Percentiles rank a stretch among this genome's conserved stretches.
Conservation (phyloP, 2,797 vertebrate species). For the Aplochiton taeniatus region DNA sequence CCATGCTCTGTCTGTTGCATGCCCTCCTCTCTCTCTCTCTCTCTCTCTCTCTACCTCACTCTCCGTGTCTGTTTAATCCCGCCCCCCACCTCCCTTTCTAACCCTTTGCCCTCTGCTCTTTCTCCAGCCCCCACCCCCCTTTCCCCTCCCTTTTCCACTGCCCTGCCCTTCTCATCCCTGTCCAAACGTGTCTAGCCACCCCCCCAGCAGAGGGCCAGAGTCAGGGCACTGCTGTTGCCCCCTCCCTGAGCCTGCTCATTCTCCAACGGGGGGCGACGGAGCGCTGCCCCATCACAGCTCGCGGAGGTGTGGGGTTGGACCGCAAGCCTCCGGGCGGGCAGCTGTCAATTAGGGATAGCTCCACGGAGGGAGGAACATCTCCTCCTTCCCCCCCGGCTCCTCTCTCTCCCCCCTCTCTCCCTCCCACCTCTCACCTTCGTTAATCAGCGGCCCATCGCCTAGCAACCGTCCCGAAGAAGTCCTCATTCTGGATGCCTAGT, state of each 20-base stretch:
- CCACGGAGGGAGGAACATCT: constrained; percentile 73
- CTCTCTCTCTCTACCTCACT: constrained; percentile 27
- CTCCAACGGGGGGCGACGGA: constrained; percentile 79
- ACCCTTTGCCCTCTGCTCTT: constrained; percentile 8
- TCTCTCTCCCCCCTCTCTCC: neutral
- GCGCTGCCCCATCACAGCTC: constrained; percentile 91
- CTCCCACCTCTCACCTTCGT: constrained; percentile 57
- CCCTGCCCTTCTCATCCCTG: constrained; percentile 20
- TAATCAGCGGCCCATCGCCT: constrained; percentile 91
- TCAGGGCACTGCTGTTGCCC: constrained; percentile 75
- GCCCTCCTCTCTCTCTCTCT: neutral
- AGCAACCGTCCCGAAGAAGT: constrained; percentile 84
- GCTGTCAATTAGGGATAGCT: constrained; percentile 99
- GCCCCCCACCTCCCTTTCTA: constrained; percentile 33
- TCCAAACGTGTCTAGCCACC: constrained; percentile 61
- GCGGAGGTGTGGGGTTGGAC: constrained; percentile 91
- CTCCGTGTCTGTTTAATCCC: constrained; percentile 30
- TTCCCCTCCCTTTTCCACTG: constrained; percentile 44
- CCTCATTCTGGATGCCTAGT: constrained; percentile 81
- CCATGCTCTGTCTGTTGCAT: neutral
- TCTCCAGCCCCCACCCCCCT: constrained; percentile 11
- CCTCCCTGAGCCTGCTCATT: constrained; percentile 55
- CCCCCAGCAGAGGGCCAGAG: constrained; percentile 72
- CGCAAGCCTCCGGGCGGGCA: constrained; percentile 94
- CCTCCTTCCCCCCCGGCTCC: neutral